phyloP scores from a whole-genome alignment of 37 sponge, comb jelly and placozoan species.

The Aphrocallistes beatrix region DNA sequence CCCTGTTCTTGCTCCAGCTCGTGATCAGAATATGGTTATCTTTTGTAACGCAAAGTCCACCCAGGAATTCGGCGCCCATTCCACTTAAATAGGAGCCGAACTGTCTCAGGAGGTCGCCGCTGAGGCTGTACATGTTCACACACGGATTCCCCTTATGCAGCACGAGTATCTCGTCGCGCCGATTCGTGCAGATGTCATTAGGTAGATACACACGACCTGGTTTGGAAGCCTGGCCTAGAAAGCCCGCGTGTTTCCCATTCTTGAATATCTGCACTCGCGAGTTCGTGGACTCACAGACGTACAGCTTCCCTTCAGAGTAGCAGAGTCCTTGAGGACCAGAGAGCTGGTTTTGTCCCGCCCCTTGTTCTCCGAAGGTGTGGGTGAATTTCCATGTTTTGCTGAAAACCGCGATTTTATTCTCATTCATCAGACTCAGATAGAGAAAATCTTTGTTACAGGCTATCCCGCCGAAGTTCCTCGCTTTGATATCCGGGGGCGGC shows the following conservation, averaged over 20 bases:
- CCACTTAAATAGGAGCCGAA: neutral
- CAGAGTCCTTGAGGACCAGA: neutral
- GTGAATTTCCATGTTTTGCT: neutral
- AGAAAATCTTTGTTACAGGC: neutral
- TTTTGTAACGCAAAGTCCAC: neutral
- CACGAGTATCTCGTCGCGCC: neutral
- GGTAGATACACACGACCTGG: neutral
- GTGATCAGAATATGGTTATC: neutral
- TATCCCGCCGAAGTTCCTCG: neutral
- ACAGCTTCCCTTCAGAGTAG: neutral
- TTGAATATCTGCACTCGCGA: slow-evolving; percentile 13
- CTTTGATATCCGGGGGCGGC: neutral
- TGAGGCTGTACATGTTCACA: neutral
- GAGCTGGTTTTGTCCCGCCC: neutral
- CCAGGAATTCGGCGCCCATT: slow-evolving; percentile 5
- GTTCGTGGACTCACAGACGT: neutral
- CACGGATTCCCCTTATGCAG: slow-evolving; percentile 9
- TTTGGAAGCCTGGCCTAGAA: neutral
- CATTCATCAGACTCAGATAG: neutral
- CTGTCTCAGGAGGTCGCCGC: neutral
- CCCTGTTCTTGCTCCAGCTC: neutral
- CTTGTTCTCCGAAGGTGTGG: neutral
- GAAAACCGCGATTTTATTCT: slow-evolving; percentile 8
- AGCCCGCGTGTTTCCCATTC: neutral
- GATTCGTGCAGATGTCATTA: neutral